Base-by-base conservation (phyloP, 2,888 invertebrate genomes). In the Lymantria dispar region DNA sequence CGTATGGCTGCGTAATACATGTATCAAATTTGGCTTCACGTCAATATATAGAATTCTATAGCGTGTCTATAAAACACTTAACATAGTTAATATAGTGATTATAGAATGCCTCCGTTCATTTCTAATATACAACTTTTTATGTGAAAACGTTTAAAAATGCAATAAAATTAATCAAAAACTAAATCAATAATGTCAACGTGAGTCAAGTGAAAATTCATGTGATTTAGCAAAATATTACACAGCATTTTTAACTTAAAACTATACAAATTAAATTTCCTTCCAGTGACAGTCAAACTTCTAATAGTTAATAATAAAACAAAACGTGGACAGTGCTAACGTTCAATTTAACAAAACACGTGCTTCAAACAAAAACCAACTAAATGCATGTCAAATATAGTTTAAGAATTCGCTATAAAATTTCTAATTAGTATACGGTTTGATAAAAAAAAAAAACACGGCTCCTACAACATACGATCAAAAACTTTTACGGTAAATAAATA, bases 81-180 rank as follows among this genome's bases (percentile, higher is more conserved):
- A 50, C 48, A 56, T 58, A 45, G 52, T 42, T 48, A 51, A 48
- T 13, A 1, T 40, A 8, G 40, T 14, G 15, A 14, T 39, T 13
- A 13, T 39, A 12, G n/a, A n/a, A 39, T 39, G 13, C 48, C 60
- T 52, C 56, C 55, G 54, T 58, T 54, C 67, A 56, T 75, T 63
- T 74, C 68, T 61, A 62, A 64, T 68, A 72, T 60, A 72, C 68
- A 65, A 74, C 74, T 62, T 68, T 79, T 10, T 77, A 55, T 76
- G 77, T 75, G 62, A 73, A 64, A 63, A 72, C 70, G 74, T 80
- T 76, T 80, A 79, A 76, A 78, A 83, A 75, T 63, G 72, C 58
- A 73, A 64, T 42, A 69, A 71, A 70, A 60, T 64, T 56, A 64
- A 8, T 11, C 9, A 40, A 40, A 15, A 40, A 40, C 14, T 40